Conservation (phyloP, 2,113 vertebrate genomes). For the Triplophysa siluroides region DNA sequence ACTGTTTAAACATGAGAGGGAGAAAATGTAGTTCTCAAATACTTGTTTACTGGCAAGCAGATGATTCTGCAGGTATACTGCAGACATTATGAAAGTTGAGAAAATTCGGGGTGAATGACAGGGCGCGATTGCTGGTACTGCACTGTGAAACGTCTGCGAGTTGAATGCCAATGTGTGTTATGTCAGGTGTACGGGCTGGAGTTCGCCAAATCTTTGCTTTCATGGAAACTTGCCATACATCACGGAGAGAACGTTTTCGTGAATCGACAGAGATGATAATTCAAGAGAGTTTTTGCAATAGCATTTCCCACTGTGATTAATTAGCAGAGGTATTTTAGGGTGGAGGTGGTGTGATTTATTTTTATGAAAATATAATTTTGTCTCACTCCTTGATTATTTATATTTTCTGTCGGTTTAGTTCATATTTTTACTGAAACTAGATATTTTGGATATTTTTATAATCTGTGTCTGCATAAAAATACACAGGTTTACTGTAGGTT, state of each 20-base stretch:
- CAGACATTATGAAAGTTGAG: constrained; percentile 66
- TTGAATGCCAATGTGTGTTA: constrained; percentile 73
- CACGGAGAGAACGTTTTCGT: constrained; percentile 57
- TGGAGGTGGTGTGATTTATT: constrained; percentile 22
- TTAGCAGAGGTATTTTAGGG: constrained; percentile 29
- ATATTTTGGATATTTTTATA: constrained; percentile 17
- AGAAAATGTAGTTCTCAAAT: constrained; percentile 39
- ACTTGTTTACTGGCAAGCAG: constrained; percentile 61
- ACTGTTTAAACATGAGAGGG: constrained; percentile 21
- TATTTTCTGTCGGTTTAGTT: constrained; percentile 29
- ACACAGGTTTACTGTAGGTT: neutral
- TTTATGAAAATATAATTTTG: constrained; percentile 35
- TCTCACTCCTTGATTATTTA: constrained; percentile 12
- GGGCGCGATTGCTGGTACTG: constrained; percentile 63
- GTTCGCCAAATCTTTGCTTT: constrained; percentile 67
- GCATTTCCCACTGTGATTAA: constrained; percentile 59
- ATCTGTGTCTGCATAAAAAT: neutral
- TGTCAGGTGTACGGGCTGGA: constrained; percentile 78
- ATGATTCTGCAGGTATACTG: constrained; percentile 59
- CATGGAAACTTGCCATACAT: constrained; percentile 68
- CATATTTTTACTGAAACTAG: constrained; percentile 11
- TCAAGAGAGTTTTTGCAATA: constrained; percentile 31
- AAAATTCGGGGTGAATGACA: constrained; percentile 68
- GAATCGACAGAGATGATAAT: constrained; percentile 37
- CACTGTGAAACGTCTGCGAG: constrained; percentile 69